A percentile compares a stretch with the other conserved stretches of the same genome.
phyloP scores from a whole-genome alignment of 1,140 invertebrate genomes.

The Ceratina australensis region DNA sequence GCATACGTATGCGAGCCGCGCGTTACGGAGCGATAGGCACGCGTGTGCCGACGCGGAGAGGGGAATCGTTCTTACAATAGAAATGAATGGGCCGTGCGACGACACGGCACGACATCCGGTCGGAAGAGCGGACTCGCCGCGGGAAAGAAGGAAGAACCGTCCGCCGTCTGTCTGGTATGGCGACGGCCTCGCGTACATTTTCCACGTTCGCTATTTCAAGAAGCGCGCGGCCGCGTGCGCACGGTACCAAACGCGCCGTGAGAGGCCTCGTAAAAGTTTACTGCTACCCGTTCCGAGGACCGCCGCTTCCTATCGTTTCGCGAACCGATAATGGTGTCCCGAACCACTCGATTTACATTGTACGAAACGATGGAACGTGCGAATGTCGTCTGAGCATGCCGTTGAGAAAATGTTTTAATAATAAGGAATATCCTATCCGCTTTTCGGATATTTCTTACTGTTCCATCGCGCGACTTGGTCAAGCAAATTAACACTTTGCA shows the following conservation, averaged over 20 bases:
- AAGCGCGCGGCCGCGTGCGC: constrained; percentile 4
- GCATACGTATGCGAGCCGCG: constrained; percentile 27
- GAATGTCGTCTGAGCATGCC: too few species aligned
- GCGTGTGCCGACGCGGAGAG: background rate
- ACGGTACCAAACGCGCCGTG: constrained; percentile 21
- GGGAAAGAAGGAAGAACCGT: constrained; percentile 43
- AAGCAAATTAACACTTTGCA: too few species aligned
- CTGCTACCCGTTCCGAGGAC: background rate
- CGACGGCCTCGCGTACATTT: constrained; percentile 34
- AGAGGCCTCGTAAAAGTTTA: constrained; percentile 35
- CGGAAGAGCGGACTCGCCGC: constrained; percentile 38
- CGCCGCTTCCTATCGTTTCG: background rate
- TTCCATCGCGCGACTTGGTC: too few species aligned
- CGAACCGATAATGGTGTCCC: constrained; percentile 10
- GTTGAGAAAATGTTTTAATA: too few species aligned
- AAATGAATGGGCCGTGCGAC: constrained; percentile 50
- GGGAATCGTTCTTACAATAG: constrained; percentile 22
- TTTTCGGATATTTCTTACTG: too few species aligned
- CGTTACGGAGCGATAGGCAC: constrained; percentile 12
- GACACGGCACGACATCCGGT: constrained; percentile 50
- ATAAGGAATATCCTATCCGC: too few species aligned
- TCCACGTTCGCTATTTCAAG: constrained; percentile 45
- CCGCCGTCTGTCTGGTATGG: constrained; percentile 32
- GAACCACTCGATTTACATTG: constrained; percentile 17
- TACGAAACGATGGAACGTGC: background rate